Evolutionary conservation across 2,888 invertebrate genomes (phyloP), one percentile per base, ranked within the genome.

Genomic region (Andrena chrysosceles): DNA sequence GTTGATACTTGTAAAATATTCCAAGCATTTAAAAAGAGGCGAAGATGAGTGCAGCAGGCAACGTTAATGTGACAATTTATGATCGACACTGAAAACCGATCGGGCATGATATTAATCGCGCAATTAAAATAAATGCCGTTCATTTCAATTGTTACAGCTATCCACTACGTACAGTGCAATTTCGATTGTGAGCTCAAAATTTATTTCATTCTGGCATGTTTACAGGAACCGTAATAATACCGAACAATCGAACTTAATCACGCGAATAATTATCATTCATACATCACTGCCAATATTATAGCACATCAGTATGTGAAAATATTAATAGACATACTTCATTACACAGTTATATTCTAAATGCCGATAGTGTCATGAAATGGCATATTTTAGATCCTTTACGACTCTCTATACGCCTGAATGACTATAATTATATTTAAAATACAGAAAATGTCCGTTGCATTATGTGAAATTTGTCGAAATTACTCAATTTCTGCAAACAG

Each of bases 241-340:
- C 35, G 54, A 60, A 49, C 62, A 62, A 63, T 62, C 33, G 62
- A 63, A 48, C 31, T 52, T 52, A 71, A 71, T 71, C 48, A 71
- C n/a, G 29, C 16, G 20, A 33, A 49, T 71, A 62, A 71, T 71
- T 71, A 71, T 49, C 31, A 62, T 49, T 71, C 33, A 71, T 63
- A 52, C 52, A 49, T 49, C 49, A 20, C 33, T 10, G n/a, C 49
- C 29, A 62, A 52, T 71, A 71, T 62, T 63, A 23, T 48, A 63
- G 16, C 33, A 33, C 7, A 29, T 29, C 6, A 26, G 26, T 26
- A 31, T 31, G 33, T n/a, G 49, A 49, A 48, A 62, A 26, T 71
- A 63, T 60, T 71, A 62, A 71, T 63, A 49, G n/a, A 20, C 23
- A 49, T 20, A 52, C 31, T 52, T 13, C 7, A 23, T 33, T 49